These are phyloP conservation scores for Drosophila lini DNA, from an alignment of 1,140 invertebrate genomes.

Conservation along the genomic window DNA sequence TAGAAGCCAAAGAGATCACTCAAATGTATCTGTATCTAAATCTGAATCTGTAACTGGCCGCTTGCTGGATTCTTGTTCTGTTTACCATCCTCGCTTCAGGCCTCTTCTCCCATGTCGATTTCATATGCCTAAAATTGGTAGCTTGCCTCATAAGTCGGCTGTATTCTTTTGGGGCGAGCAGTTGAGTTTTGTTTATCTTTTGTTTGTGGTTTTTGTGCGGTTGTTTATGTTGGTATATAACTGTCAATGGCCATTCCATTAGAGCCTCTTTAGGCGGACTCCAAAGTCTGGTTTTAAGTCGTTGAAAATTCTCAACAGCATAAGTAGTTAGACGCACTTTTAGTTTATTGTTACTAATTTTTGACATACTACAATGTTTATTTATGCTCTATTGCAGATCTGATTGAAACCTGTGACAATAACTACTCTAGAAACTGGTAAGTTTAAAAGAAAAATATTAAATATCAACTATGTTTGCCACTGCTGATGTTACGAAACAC, in stretches of 20 bases:
- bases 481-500: conserved; percentile 24
- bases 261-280: conserved; percentile 25
- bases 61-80: conserved; percentile 18
- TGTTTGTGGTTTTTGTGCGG: conserved; percentile 11
- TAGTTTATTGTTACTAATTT: too few relatives aligned
- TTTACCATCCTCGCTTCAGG: conserved; percentile 25
- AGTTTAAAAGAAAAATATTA: conserved; percentile 8
- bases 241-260: conserved; percentile 40
- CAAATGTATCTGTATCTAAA: conserved; percentile 51
- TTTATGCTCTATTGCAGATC: conserved; percentile 42
- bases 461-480: not conserved
- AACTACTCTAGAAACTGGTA: conserved; percentile 50
- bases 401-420: conserved; percentile 53
- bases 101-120: conserved; percentile 38
- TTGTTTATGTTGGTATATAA: conserved; percentile 15
- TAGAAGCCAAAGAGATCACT: conserved; percentile 56
- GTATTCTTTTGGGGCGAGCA: conserved; percentile 37
- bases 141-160: conserved; percentile 45
- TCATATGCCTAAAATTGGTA: conserved; percentile 64
- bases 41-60: conserved; percentile 13
- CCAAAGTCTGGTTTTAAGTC: not conserved
- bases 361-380: not conserved
- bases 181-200: conserved; percentile 43
- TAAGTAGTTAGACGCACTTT: not conserved
- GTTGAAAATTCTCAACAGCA: not conserved